phyloP scores from a whole-genome alignment of 2,113 vertebrate genomes.

The Vombatus ursinus region DNA sequence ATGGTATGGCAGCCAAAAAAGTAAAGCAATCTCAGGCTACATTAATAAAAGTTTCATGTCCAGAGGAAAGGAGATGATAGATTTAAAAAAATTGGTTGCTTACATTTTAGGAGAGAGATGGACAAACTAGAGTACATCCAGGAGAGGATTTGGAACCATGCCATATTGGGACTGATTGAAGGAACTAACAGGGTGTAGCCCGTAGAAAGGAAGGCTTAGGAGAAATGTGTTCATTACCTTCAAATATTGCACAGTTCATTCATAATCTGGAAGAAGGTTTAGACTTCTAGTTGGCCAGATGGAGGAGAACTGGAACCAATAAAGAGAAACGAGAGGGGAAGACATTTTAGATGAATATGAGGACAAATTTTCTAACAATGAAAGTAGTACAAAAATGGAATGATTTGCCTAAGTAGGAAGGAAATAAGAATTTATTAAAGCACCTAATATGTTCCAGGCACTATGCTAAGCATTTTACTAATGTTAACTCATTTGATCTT shows the following conservation, averaged over 20 bases:
- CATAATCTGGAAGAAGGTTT: background rate
- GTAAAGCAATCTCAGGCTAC: background rate
- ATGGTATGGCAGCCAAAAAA: background rate
- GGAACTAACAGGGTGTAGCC: too few relatives aligned
- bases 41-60: too few relatives aligned
- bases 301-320: background rate
- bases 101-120: background rate
- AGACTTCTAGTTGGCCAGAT: background rate
- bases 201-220: too few relatives aligned
- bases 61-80: too few relatives aligned
- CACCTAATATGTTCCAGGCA: background rate
- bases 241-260: background rate
- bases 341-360: background rate
- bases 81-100: background rate
- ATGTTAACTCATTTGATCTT: background rate
- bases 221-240: too few relatives aligned
- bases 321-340: background rate
- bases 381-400: background rate
- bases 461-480: background rate
- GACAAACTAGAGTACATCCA: background rate
- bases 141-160: too few relatives aligned
- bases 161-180: too few relatives aligned
- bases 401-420: background rate
- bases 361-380: background rate
- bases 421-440: background rate